phyloP scores from a whole-genome alignment of 2,888 invertebrate genomes.

The Enoplolaimus lenunculus region DNA sequence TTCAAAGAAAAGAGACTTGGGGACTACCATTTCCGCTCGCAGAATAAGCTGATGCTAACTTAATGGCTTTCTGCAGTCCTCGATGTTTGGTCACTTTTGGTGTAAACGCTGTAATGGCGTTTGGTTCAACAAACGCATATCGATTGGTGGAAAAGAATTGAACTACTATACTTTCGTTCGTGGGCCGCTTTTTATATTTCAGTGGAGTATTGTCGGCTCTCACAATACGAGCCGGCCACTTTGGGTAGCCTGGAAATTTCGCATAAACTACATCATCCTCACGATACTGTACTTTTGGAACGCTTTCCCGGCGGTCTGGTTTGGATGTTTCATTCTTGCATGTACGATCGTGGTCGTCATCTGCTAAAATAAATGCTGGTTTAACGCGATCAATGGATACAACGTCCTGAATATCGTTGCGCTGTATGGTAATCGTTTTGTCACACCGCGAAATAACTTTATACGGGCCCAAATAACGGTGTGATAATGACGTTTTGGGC shows the following conservation, averaged over 20 bases:
- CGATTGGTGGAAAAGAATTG: neutral
- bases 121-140: constrained; percentile 1
- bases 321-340: neutral
- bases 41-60: neutral
- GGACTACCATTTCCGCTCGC: neutral
- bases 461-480: constrained; percentile 4
- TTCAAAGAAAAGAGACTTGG: neutral
- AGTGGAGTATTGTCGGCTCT: neutral
- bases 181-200: neutral
- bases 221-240: neutral
- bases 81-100: neutral
- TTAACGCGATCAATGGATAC: constrained; percentile 4
- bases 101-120: neutral
- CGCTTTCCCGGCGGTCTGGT: neutral
- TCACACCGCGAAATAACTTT: constrained; percentile 7
- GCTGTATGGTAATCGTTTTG: neutral
- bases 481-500: neutral
- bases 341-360: neutral
- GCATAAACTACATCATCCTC: neutral
- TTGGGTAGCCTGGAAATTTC: neutral
- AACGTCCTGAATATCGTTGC: neutral
- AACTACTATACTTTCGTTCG: neutral
- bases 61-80: neutral
- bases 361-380: constrained; percentile 3
- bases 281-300: neutral